A percentile compares a stretch with the other conserved stretches of the same genome.
phyloP scores from a whole-genome alignment of 2,113 vertebrate species.

The Rhadina sibilatrix region DNA sequence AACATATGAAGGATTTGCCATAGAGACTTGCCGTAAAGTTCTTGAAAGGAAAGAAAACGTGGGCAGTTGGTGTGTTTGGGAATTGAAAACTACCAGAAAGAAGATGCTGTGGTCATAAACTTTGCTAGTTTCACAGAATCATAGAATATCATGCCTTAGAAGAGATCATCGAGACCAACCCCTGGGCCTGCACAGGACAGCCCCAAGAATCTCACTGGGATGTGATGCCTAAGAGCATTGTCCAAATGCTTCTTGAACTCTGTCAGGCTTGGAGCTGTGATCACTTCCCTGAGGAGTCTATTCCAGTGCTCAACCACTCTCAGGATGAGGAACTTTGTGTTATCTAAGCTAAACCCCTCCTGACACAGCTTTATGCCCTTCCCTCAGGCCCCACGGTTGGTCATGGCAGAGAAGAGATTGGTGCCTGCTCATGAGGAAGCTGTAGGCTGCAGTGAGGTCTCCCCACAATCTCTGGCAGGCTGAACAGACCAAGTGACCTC shows the following conservation, averaged over 20 bases:
- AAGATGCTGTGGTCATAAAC: not conserved
- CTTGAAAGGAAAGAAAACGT: not conserved
- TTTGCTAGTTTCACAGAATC: not conserved
- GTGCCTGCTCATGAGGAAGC: not conserved
- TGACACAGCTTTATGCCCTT: not conserved
- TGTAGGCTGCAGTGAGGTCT: not conserved
- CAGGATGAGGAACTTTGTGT: not conserved
- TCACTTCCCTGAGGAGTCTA: not conserved
- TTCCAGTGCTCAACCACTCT: not conserved
- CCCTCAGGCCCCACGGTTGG: fast-evolving
- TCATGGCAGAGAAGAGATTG: not conserved
- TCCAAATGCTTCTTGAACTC: fast-evolving
- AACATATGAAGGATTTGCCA: not conserved
- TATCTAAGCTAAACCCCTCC: not conserved
- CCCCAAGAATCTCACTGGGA: not conserved
- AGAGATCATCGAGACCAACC: fast-evolving
- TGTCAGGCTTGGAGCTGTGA: not conserved
- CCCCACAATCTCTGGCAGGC: not conserved
- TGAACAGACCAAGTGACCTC: not conserved
- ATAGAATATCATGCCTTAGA: not conserved
- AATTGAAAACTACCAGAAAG: not conserved
- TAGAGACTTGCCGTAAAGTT: not conserved
- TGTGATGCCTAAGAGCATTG: not conserved
- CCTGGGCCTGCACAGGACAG: not conserved
- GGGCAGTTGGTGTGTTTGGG: not conserved